Conservation (phyloP, 2,113 vertebrate genomes). For the Melospiza georgiana region DNA sequence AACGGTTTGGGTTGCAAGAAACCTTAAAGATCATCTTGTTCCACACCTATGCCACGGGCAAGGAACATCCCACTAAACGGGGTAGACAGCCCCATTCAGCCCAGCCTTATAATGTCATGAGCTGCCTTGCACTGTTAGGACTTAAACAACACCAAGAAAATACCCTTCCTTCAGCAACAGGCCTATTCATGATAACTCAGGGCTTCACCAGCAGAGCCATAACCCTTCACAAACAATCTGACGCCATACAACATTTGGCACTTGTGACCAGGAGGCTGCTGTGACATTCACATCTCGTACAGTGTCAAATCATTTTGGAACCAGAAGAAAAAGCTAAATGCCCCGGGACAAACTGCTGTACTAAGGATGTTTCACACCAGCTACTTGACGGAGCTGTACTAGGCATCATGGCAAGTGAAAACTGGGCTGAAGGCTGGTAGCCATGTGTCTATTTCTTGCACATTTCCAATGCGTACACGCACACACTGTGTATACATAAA, state of each 20-base stretch:
- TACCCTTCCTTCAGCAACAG: fast-evolving
- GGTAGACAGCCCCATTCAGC: no score
- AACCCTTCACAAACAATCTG: not conserved
- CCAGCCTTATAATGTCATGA: fast-evolving
- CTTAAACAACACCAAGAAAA: not conserved
- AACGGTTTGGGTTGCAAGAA: not conserved
- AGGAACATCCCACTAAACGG: not conserved
- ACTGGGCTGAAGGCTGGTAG: fast-evolving
- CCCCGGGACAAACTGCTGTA: not conserved
- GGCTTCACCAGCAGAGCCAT: not conserved
- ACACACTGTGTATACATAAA: not conserved
- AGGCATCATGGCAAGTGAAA: fast-evolving
- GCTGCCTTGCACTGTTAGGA: not conserved
- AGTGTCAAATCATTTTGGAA: fast-evolving
- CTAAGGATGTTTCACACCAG: not conserved
- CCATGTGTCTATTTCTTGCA: fast-evolving
- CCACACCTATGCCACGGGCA: not conserved
- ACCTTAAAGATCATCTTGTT: not conserved
- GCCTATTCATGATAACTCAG: not conserved
- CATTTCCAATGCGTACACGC: fast-evolving
- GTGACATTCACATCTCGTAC: not conserved
- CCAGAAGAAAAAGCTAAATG: no score
- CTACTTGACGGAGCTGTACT: no score
- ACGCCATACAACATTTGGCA: not conserved
- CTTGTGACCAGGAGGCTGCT: not conserved